Evolutionary conservation across 2,113 vertebrate genomes (phyloP).

Genomic region (Barnardius zonarius): DNA sequence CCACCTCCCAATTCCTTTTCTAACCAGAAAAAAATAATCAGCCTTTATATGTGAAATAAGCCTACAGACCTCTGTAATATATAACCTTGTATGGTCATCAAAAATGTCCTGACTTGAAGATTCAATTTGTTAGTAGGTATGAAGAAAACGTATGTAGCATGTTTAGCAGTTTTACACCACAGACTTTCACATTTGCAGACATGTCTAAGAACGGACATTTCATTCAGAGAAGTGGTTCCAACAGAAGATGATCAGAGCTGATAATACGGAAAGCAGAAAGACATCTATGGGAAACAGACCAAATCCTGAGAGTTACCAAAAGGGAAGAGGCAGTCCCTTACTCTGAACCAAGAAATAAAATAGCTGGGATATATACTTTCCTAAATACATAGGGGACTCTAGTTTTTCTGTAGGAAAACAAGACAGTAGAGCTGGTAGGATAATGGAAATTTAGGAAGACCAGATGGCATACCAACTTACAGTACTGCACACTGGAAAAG

Average conservation of each 20-base stretch:
- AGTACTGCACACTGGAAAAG: background rate
- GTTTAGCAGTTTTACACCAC: background rate
- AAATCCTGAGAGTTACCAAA: background rate
- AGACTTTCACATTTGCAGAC: background rate
- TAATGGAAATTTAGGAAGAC: background rate
- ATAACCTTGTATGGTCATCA: background rate
- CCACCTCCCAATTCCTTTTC: background rate
- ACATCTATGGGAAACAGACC: background rate
- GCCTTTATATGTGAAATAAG: background rate
- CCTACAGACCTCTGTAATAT: background rate
- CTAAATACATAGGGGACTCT: background rate
- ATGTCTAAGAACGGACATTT: background rate
- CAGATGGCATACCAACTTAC: background rate
- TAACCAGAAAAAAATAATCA: background rate
- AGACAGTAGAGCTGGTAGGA: background rate
- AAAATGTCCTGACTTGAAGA: background rate
- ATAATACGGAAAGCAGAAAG: background rate
- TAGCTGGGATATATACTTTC: background rate
- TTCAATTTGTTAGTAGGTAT: background rate
- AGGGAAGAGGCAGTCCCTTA: background rate
- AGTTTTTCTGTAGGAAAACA: background rate
- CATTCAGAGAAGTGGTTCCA: background rate
- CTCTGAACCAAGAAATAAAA: background rate
- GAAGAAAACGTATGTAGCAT: background rate
- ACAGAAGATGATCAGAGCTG: background rate